Base-by-base conservation (phyloP, 1,140 invertebrate genomes). In the Pogonognathellus flavescens region DNA sequence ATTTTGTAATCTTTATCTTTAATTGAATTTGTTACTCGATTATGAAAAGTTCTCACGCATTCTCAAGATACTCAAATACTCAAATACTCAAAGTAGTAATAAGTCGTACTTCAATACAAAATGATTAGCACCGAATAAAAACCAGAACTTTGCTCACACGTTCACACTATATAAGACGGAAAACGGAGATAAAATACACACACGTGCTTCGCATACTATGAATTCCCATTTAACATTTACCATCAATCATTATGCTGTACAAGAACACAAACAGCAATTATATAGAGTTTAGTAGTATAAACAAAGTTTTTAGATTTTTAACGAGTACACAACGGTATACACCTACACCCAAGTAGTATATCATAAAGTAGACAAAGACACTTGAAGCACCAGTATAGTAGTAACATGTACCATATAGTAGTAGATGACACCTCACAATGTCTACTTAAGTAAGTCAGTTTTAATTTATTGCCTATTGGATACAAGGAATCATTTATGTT, bases 381-480 rank as follows among this genome's bases (percentile, higher is more conserved):
- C 70, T 76, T 76, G 70, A 76, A 76, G 70, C 70, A 76, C 70
- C 70, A 76, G 70, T 76, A 76, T 25, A 49, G 49, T 50, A 76
- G 70, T 76, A 76, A n/a, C n/a, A 57, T n/a, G 53, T 76, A 76
- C n/a, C 41, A 76, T 76, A 50, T 76, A 76, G 70, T 76, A 76
- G 49, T 76, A 76, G 11, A 76, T 70, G 70, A 76, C 70, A 49
- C 31, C 70, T 50, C 70, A 49, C 41, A 76, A 50, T 49, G 25
- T 50, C 70, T 76, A 76, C 11, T 49, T 76, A 76, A 76, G 25
- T 76, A 76, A 76, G 70, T 76, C 70, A 49, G 70, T 76, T 76
- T 60, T 66, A 66, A 76, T 49, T 50, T 76, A 76, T 76, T 76
- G 70, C 70, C 8, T 76, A 76, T 76, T 76, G 25, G 70, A 76